Percentiles rank a stretch among this genome's conserved stretches.
Conservation (phyloP, 2,113 vertebrate genomes). For the Psophia crepitans region DNA sequence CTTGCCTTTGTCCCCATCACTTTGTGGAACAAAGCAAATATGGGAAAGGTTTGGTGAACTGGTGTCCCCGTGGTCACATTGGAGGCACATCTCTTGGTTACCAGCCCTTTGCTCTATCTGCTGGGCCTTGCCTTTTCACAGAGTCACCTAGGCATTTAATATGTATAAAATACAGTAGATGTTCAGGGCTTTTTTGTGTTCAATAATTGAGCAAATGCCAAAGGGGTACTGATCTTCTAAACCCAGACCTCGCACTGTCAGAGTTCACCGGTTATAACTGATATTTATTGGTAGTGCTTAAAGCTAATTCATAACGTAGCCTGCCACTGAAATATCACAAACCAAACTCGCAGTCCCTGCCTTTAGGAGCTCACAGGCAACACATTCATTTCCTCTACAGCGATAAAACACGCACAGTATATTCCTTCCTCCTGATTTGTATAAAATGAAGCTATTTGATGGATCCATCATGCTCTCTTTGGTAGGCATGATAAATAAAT, state of each 20-base stretch:
- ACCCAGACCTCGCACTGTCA: not conserved
- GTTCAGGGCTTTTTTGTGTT: not conserved
- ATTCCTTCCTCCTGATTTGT: not conserved
- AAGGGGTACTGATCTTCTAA: not conserved
- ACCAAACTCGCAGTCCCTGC: not conserved
- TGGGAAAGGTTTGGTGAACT: not conserved
- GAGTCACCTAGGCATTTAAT: not conserved
- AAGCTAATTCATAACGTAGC: not conserved
- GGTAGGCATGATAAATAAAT: not conserved
- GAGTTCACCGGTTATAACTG: not conserved
- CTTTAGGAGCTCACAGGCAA: not conserved
- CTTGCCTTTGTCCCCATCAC: not conserved
- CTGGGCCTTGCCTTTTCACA: not conserved
- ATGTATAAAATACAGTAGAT: not conserved
- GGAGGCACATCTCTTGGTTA: too few species aligned
- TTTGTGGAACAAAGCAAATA: not conserved
- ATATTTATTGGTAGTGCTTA: not conserved
- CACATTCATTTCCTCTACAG: not conserved
- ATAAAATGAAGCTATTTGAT: not conserved
- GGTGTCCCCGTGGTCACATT: accelerated
- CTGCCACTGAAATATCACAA: not conserved
- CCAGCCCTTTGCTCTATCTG: not conserved
- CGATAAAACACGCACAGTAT: not conserved
- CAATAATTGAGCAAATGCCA: not conserved
- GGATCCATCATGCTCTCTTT: not conserved